Conservation (phyloP, 1,140 invertebrate species). For the Tyrophagus putrescentiae region DNA sequence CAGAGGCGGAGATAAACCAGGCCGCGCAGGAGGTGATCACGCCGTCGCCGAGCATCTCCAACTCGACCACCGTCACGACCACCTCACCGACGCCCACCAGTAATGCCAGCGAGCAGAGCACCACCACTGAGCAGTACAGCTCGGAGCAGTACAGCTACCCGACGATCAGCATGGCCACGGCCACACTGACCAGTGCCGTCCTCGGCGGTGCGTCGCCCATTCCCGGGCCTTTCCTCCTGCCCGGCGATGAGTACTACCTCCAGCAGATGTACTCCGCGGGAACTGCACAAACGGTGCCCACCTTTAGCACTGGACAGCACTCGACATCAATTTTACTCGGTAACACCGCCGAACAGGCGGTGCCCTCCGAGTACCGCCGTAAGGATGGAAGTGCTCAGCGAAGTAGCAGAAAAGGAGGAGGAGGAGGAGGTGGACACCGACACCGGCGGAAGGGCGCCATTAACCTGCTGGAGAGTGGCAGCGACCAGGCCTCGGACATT, state of each 20-base stretch:
- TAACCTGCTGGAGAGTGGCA: background rate
- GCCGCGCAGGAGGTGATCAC: background rate
- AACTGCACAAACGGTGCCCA: no score
- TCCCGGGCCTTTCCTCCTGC: no score
- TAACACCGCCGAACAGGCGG: no score
- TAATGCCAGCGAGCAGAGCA: no score
- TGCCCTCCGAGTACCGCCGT: no score
- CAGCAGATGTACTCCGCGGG: no score
- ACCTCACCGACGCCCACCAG: background rate
- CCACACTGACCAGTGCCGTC: background rate
- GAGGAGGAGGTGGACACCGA: background rate
- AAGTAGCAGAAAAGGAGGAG: no score
- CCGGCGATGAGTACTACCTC: no score
- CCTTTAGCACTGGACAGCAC: no score
- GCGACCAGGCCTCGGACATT: slow-evolving; percentile 14
- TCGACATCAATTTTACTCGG: no score
- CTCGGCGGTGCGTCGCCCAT: background rate
- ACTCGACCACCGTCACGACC: background rate
- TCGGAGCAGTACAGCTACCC: background rate
- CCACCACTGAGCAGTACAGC: background rate
- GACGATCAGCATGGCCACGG: background rate
- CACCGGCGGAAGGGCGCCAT: slow-evolving; percentile 2
- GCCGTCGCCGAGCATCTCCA: background rate
- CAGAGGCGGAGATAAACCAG: background rate
- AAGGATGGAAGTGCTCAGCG: no score